These are phyloP conservation scores for Meteorus cinctellus DNA, from an alignment of 2,888 invertebrate genomes.

Conservation along the genomic window DNA sequence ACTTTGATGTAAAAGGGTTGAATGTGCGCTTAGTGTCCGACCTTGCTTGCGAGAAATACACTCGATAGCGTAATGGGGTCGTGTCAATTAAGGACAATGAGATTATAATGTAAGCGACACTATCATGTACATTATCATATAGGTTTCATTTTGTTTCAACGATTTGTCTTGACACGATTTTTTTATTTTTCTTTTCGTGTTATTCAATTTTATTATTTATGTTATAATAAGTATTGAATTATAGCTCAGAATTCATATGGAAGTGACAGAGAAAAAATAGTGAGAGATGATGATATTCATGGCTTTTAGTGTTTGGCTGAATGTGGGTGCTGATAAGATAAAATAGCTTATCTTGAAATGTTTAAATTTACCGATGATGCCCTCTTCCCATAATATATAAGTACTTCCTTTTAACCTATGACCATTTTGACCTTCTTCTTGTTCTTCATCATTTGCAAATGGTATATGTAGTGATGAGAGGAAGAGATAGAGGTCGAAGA, in stretches of 20 bases:
- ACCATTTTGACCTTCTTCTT: conserved; percentile 8
- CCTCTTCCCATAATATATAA: background rate
- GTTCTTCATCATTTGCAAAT: background rate
- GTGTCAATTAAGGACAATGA: conserved; percentile 54
- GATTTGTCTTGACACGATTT: background rate
- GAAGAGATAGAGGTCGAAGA: conserved; percentile 37
- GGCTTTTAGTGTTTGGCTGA: background rate
- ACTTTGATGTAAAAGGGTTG: background rate
- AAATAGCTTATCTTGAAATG: background rate
- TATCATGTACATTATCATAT: background rate
- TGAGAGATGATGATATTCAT: background rate
- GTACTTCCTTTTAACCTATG: background rate
- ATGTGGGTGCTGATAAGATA: background rate
- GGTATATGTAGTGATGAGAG: background rate
- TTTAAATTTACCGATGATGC: conserved; percentile 1
- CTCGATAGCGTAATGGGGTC: conserved; percentile 35
- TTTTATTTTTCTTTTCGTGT: background rate
- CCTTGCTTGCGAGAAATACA: conserved; percentile 44
- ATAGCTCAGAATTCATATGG: background rate
- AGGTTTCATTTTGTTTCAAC: background rate
- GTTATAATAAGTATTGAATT: background rate
- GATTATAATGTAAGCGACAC: conserved; percentile 49
- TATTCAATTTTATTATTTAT: background rate
- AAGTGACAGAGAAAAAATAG: background rate
- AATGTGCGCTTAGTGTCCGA: conserved; percentile 37